Evolutionary conservation across 1,140 invertebrate genomes (phyloP).

Genomic region (Metopolophium dirhodum): DNA sequence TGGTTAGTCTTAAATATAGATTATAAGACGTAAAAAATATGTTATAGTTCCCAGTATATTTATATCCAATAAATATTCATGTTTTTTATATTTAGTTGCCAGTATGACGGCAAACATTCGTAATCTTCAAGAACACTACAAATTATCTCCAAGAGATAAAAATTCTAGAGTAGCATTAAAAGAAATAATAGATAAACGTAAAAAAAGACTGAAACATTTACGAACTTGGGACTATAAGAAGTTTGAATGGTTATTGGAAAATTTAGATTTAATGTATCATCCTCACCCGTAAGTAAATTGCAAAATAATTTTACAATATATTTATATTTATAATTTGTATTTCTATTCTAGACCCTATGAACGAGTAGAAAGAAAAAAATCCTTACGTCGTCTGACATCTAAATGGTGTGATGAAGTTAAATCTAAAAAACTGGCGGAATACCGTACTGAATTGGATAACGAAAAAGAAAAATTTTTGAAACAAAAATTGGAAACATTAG

Average conservation of each 20-base stretch:
- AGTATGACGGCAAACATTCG: slow-evolving; percentile 67
- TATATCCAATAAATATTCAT: background rate
- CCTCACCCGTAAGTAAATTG: slow-evolving; percentile 65
- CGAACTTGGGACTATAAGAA: slow-evolving; percentile 79
- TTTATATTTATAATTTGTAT: background rate
- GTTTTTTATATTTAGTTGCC: slow-evolving; percentile 65
- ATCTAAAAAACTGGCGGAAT: slow-evolving; percentile 70
- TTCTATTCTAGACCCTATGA: slow-evolving; percentile 33
- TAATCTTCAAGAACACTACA: slow-evolving; percentile 66
- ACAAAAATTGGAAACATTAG: slow-evolving; percentile 68
- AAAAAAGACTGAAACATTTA: slow-evolving; percentile 73
- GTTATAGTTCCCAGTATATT: too few relatives aligned
- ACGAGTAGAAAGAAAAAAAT: slow-evolving; percentile 68
- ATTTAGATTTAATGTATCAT: slow-evolving; percentile 79
- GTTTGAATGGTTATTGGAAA: slow-evolving; percentile 86
- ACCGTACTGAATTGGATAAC: slow-evolving; percentile 69
- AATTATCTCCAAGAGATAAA: slow-evolving; percentile 66
- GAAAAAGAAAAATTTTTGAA: slow-evolving; percentile 74
- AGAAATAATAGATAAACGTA: slow-evolving; percentile 78
- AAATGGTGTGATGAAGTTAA: slow-evolving; percentile 73
- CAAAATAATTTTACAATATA: background rate
- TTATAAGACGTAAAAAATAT: too few relatives aligned
- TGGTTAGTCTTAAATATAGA: too few relatives aligned
- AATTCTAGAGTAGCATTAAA: slow-evolving; percentile 68
- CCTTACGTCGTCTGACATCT: slow-evolving; percentile 70